Evolutionary conservation across 2,797 vertebrate species (phyloP).

Genomic region (Chelonia mydas): DNA sequence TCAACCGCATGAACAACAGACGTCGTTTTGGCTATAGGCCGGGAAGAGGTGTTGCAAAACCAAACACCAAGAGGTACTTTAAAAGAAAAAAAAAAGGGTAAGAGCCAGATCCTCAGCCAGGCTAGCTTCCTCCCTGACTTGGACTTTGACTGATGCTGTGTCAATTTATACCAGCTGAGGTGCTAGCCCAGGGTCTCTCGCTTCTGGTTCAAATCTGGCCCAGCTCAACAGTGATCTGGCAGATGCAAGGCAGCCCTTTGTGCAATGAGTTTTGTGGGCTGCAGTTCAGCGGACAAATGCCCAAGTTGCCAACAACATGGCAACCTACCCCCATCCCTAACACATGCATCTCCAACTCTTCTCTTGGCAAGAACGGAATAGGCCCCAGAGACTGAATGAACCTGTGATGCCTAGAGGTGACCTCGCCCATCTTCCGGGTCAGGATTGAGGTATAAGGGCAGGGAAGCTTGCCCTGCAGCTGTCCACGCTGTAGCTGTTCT

Average conservation of each 20-base stretch:
- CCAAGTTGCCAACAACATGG: not conserved
- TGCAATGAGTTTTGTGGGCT: not conserved
- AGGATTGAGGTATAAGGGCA: not conserved
- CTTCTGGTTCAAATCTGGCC: not conserved
- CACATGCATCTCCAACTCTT: not conserved
- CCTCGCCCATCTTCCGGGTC: not conserved
- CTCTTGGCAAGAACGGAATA: not conserved
- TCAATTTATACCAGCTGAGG: not conserved
- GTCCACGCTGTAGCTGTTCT: not conserved
- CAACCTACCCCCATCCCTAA: not conserved
- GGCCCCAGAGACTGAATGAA: not conserved
- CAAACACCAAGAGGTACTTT: not conserved
- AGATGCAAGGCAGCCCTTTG: not conserved
- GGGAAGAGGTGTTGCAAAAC: not conserved
- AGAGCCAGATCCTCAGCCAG: not conserved
- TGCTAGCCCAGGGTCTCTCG: not conserved
- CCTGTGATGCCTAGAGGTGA: rapidly evolving
- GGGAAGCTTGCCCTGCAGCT: not conserved
- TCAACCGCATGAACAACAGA: not conserved
- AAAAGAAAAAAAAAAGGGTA: not conserved
- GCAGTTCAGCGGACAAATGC: not conserved
- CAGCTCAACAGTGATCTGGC: not conserved
- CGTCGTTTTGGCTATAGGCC: not conserved
- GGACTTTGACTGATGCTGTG: not conserved
- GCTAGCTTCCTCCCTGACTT: not conserved